Conservation (phyloP, 2,113 vertebrate species). For the Salvator merianae region DNA sequence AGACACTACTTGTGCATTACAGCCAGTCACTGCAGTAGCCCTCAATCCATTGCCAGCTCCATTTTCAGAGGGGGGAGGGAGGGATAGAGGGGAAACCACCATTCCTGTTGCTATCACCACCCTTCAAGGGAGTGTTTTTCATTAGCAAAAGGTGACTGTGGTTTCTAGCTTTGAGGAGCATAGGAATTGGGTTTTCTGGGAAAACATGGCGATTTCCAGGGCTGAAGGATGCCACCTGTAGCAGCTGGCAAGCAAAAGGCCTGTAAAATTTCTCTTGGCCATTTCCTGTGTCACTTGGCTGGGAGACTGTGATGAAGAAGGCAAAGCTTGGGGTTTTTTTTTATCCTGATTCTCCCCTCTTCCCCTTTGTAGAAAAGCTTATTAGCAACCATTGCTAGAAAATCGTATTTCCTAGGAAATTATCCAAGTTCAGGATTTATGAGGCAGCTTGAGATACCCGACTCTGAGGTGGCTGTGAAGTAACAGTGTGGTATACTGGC, state of each 20-base stretch:
- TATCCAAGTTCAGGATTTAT: background rate
- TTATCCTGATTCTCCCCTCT: background rate
- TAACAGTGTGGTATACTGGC: background rate
- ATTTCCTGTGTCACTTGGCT: background rate
- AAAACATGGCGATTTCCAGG: background rate
- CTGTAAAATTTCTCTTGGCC: background rate
- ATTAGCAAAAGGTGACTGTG: constrained; percentile 33
- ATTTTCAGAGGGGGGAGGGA: background rate
- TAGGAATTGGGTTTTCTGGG: accelerated
- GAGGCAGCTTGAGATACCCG: background rate
- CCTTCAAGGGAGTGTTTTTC: constrained; percentile 46
- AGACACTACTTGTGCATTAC: background rate
- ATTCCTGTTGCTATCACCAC: constrained; percentile 31
- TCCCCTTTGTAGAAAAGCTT: background rate
- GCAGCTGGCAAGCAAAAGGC: background rate
- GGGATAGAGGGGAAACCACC: constrained; percentile 40
- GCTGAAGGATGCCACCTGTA: background rate
- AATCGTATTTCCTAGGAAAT: background rate
- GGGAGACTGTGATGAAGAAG: background rate
- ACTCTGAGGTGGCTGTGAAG: background rate
- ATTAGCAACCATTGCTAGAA: background rate
- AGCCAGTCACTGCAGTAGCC: constrained; percentile 30
- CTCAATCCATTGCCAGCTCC: constrained; percentile 25
- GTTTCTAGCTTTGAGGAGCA: constrained; percentile 31
- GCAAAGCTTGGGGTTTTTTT: background rate